Evolutionary conservation across 2,888 invertebrate species (phyloP).

Genomic region (Osmoderma eremita): DNA sequence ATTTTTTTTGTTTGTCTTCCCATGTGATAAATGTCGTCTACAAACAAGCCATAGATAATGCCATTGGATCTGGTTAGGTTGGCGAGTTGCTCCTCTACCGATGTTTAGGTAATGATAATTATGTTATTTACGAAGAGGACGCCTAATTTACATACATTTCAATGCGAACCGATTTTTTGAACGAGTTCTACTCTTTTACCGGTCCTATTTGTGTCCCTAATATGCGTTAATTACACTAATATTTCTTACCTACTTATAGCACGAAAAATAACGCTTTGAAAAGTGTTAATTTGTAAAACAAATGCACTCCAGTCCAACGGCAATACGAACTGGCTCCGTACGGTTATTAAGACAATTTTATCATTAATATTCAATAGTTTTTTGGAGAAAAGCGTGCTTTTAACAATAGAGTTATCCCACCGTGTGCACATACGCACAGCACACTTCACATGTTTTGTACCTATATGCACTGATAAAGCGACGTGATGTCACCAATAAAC

Average conservation of each 20-base stretch:
- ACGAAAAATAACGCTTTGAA: constrained; percentile 28
- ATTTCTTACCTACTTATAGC: constrained; percentile 6
- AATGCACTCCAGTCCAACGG: constrained; percentile 17
- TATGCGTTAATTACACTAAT: constrained; percentile 31
- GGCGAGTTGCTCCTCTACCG: background rate
- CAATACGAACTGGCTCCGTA: constrained; percentile 23
- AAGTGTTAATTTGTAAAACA: constrained; percentile 37
- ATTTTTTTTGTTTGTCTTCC: too few relatives aligned
- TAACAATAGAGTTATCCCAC: constrained; percentile 26
- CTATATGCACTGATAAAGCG: constrained; percentile 33
- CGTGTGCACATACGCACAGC: constrained; percentile 25
- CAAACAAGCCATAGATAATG: too few relatives aligned
- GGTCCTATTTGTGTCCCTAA: constrained; percentile 21
- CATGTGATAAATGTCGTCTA: too few relatives aligned
- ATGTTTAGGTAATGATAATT: background rate
- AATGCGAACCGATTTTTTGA: constrained; percentile 33
- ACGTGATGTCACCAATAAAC: constrained; percentile 34
- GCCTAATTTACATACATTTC: constrained; percentile 32
- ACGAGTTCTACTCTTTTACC: constrained; percentile 22
- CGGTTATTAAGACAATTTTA: constrained; percentile 32
- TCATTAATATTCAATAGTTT: constrained; percentile 37
- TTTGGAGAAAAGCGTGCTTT: constrained; percentile 30
- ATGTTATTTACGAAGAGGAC: constrained; percentile 11
- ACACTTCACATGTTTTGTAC: constrained; percentile 19
- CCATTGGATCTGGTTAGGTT: background rate